phyloP scores from a whole-genome alignment of 2,113 vertebrate species.

The Neoarius graeffei region DNA sequence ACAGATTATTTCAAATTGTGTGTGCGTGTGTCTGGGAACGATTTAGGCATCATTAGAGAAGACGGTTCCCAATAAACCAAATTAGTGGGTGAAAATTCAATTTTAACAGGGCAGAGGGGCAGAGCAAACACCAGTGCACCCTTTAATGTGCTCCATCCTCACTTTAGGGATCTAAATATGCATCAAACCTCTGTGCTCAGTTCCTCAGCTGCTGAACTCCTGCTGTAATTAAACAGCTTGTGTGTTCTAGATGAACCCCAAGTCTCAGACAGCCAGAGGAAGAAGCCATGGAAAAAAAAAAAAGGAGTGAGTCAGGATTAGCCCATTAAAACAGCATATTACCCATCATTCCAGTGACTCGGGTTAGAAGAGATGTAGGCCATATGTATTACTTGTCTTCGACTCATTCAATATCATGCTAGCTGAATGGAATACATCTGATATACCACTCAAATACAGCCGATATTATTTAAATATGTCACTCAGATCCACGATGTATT shows the following conservation, averaged over 20 bases:
- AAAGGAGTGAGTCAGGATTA: neutral
- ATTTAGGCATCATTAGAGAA: slow-evolving; percentile 32
- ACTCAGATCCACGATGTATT: no score
- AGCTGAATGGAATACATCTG: no score
- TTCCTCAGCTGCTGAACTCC: slow-evolving; percentile 13
- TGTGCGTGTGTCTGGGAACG: neutral
- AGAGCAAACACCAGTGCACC: slow-evolving; percentile 24
- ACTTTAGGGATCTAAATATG: slow-evolving; percentile 16
- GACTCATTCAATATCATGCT: no score
- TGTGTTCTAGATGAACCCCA: neutral
- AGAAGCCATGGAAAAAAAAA: neutral
- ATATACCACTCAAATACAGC: no score
- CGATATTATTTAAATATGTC: no score
- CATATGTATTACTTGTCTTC: neutral
- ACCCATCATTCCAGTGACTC: slow-evolving; percentile 23
- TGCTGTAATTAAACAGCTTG: slow-evolving; percentile 29
- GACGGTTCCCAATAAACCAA: slow-evolving; percentile 13
- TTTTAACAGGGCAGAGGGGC: slow-evolving; percentile 28
- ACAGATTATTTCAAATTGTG: slow-evolving; percentile 20
- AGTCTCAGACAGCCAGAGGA: neutral
- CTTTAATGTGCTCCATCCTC: slow-evolving; percentile 34
- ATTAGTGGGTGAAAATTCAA: slow-evolving; percentile 39
- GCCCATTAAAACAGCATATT: slow-evolving; percentile 15
- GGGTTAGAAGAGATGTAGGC: slow-evolving; percentile 30
- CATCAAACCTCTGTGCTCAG: neutral